Conservation (phyloP, 2,797 vertebrate species). For the Muscicapa comitata region DNA sequence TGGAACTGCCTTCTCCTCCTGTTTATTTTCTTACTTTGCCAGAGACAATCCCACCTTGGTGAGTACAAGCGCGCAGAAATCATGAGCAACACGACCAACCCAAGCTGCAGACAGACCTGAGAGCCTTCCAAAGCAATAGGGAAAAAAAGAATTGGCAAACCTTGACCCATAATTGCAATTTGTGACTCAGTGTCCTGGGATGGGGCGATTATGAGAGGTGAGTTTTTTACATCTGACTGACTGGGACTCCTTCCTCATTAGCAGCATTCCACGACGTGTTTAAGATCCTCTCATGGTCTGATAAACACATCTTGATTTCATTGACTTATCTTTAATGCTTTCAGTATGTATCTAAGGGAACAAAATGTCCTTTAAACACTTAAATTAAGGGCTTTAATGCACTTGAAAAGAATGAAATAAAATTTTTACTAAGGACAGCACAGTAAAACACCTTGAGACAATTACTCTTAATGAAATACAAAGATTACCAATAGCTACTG, state of each 20-base stretch:
- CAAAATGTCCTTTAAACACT: slow-evolving; percentile 6
- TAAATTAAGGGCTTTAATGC: not conserved
- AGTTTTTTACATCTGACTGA: not conserved
- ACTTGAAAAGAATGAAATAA: not conserved
- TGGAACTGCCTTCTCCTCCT: not conserved
- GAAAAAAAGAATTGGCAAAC: not conserved
- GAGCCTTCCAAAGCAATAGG: not conserved
- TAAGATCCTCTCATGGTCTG: not conserved
- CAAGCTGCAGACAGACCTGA: not conserved
- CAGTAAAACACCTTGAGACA: slow-evolving; percentile 13
- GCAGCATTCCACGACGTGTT: not conserved
- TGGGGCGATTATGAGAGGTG: accelerated
- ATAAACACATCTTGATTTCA: slow-evolving; percentile 18
- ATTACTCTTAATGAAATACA: slow-evolving; percentile 10
- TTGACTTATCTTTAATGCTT: slow-evolving; percentile 31
- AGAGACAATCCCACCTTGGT: not conserved
- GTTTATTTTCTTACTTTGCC: not conserved
- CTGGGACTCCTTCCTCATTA: not conserved
- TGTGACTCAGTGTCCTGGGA: not conserved
- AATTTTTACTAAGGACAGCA: not conserved
- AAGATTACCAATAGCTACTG: not conserved
- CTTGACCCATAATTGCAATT: accelerated
- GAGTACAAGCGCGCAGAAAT: accelerated
- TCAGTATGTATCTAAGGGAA: not conserved
- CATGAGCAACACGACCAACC: accelerated